Base-by-base conservation (phyloP, 2,797 vertebrate species). In the Oreochromis mossambicus region DNA sequence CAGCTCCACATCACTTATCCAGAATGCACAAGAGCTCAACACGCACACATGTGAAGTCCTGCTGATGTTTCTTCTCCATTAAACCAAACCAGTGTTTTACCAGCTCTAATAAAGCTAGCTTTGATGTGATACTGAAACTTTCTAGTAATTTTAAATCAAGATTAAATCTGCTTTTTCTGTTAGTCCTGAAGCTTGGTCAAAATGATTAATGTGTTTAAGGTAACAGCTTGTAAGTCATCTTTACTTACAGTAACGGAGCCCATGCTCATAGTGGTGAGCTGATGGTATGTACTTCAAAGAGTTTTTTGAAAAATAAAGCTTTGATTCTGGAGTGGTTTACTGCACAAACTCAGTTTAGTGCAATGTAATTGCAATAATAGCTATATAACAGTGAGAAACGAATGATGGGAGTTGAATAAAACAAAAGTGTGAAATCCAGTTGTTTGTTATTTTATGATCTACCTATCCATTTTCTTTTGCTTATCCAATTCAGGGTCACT, bases 391-490 rank as follows among this genome's bases (percentile, higher is more conserved):
- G 56, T 84, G 41, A 78, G 29, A 77, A 77, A 83, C 84, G 41
- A 83, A 76, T 77, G 15, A 79, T 76, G 12, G 77, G 78, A 81
- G 58, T 75, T 81, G 54, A 94, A 91, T 93, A 54, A 88, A 92
- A 73, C 58, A 91, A 48, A 88, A 54, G 6, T 55, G 9, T 86
- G 14, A 10, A 89, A 75, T 78, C 10, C 7, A 79, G 2, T 21
- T 73, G 8, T 82, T 77, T 78, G 32, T 83, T 15, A 10, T 24
- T 17, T 9, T 68, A 5, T 85, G 61, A 1, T 80, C 66, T 43
- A 46, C 41, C 61, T 43, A 68, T 9, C 36, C 21, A 70, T 70
- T 70, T 46, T 70, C 41, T 70, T 70, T 14, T 17, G n/a, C 38
- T 46, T 70, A 26, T 68, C 21, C 8, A 11, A 70, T 26, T 46